Evolutionary conservation across 2,797 vertebrate species (phyloP).

Genomic region (Tamandua tetradactyla): DNA sequence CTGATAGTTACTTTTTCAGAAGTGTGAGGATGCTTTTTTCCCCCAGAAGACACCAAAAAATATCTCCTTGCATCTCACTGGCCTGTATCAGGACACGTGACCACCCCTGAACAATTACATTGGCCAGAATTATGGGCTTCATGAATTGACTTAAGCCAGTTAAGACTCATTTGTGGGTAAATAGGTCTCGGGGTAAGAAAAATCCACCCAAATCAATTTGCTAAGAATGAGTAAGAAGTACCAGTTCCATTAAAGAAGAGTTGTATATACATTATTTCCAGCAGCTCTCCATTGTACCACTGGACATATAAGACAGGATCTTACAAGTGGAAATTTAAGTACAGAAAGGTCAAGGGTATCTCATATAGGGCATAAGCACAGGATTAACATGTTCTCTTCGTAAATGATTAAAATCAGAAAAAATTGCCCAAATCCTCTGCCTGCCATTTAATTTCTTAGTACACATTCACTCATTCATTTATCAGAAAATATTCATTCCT

Average conservation of each 20-base stretch:
- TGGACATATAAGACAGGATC: neutral
- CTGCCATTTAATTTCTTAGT: slow-evolving; percentile 20
- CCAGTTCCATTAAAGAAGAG: neutral
- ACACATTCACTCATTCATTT: neutral
- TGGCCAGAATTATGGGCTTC: neutral
- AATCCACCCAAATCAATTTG: neutral
- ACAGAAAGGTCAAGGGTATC: neutral
- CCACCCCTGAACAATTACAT: neutral
- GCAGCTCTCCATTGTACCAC: neutral
- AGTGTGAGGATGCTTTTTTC: neutral
- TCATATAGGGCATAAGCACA: neutral
- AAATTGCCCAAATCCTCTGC: neutral
- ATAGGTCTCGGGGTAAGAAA: neutral
- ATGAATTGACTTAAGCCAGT: neutral
- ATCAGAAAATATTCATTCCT: neutral
- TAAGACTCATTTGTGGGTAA: neutral
- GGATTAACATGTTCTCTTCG: neutral
- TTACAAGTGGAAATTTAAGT: neutral
- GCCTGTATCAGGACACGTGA: neutral
- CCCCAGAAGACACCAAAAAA: neutral
- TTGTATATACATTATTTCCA: neutral
- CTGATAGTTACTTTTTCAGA: neutral
- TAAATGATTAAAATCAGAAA: neutral
- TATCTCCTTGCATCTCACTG: neutral
- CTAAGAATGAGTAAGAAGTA: neutral